These are phyloP conservation scores for Agrilus planipennis DNA, from an alignment of 1,140 invertebrate genomes.

Conservation along the genomic window DNA sequence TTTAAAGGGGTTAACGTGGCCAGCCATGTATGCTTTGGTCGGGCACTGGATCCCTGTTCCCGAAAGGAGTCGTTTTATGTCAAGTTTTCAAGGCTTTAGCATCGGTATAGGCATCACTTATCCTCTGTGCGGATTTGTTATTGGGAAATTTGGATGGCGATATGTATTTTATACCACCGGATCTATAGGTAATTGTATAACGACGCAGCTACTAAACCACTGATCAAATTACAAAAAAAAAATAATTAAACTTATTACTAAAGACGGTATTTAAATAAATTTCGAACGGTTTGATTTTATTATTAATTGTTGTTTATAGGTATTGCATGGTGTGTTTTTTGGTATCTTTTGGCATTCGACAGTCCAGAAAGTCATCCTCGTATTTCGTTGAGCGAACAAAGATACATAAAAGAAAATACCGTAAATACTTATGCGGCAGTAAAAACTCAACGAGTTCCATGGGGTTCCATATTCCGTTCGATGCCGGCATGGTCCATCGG, in stretches of 20 bases:
- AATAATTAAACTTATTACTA: background rate
- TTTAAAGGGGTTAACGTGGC: conserved; percentile 80
- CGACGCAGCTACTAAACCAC: background rate
- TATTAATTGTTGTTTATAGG: conserved; percentile 3
- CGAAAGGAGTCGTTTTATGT: conserved; percentile 66
- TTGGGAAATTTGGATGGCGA: conserved; percentile 52
- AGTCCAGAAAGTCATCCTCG: conserved; percentile 60
- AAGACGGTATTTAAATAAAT: too few relatives aligned
- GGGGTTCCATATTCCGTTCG: conserved; percentile 63
- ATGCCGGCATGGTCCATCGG: conserved; percentile 70
- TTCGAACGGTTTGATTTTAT: too few relatives aligned
- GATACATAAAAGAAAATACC: conserved; percentile 54
- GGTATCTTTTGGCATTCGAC: conserved; percentile 65
- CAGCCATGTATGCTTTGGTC: conserved; percentile 73
- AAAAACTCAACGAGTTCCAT: conserved; percentile 48
- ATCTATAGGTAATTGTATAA: conserved; percentile 38
- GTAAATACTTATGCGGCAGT: conserved; percentile 39
- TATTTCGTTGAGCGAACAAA: conserved; percentile 54
- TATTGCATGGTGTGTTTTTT: conserved; percentile 47
- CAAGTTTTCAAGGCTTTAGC: conserved; percentile 64
- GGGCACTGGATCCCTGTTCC: conserved; percentile 72
- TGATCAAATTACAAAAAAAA: background rate
- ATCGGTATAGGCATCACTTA: conserved; percentile 62
- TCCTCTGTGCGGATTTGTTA: conserved; percentile 56
- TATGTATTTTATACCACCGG: conserved; percentile 60